phyloP scores from a whole-genome alignment of 2,113 vertebrate species.

The Myotis davidii region DNA sequence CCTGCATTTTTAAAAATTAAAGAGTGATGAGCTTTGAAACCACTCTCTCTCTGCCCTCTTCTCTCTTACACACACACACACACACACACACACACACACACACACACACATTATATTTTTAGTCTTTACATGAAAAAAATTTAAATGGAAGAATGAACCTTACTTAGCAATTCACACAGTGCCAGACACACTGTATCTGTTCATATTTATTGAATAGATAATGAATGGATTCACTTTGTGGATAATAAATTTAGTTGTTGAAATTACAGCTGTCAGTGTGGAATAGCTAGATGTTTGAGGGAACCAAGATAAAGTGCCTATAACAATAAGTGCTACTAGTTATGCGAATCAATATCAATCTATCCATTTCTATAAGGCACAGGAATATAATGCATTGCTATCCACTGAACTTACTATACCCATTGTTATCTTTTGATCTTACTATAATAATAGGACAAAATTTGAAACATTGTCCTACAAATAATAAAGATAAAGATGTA shows the following conservation, averaged over 20 bases:
- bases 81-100: background rate
- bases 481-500: background rate
- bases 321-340: background rate
- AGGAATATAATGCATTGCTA: background rate
- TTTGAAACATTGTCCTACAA: background rate
- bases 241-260: background rate
- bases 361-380: background rate
- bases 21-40: background rate
- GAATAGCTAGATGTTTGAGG: slow-evolving; percentile 34
- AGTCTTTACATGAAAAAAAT: background rate
- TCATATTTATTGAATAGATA: background rate
- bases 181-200: background rate
- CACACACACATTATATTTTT: background rate
- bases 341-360: background rate
- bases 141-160: background rate
- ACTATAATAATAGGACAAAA: background rate
- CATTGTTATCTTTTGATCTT: background rate
- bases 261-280: background rate
- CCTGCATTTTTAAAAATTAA: background rate
- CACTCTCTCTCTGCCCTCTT: background rate
- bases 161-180: background rate
- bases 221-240: background rate
- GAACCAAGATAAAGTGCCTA: background rate
- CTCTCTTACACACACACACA: background rate
- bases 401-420: background rate